Evolutionary conservation across 2,113 vertebrate species (phyloP).

Genomic region (Tichodroma muraria): DNA sequence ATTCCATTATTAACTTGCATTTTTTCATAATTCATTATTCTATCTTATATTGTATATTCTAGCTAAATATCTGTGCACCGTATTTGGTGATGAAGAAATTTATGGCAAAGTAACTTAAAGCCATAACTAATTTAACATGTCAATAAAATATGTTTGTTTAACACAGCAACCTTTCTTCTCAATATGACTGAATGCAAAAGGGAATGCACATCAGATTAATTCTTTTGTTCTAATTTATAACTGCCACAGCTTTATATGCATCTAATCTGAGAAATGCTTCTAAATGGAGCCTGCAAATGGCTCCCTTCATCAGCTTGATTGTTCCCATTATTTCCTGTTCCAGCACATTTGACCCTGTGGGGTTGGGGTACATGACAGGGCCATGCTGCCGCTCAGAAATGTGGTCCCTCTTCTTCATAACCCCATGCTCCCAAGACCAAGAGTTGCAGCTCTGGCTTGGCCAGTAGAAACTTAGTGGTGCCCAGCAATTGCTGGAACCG

Average conservation of each 20-base stretch:
- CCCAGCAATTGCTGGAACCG: neutral
- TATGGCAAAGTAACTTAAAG: neutral
- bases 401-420: neutral
- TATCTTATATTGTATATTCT: neutral
- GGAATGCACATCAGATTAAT: neutral
- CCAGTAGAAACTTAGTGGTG: neutral
- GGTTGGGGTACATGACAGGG: neutral
- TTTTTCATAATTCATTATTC: neutral
- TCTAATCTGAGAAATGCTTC: neutral
- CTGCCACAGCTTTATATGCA: neutral
- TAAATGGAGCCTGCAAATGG: neutral
- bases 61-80: neutral
- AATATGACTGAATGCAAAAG: neutral
- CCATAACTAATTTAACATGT: neutral
- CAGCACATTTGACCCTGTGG: neutral
- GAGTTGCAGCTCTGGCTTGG: neutral
- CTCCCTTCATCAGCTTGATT: neutral
- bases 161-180: neutral
- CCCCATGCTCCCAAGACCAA: neutral
- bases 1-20: neutral
- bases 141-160: neutral
- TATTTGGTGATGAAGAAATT: neutral
- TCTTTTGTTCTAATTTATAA: neutral
- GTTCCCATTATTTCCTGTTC: neutral
- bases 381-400: neutral